Evolutionary conservation across 2,797 vertebrate species (phyloP), one percentile per base, ranked within the genome.

Genomic region (Schizothorax lantsangensis): DNA sequence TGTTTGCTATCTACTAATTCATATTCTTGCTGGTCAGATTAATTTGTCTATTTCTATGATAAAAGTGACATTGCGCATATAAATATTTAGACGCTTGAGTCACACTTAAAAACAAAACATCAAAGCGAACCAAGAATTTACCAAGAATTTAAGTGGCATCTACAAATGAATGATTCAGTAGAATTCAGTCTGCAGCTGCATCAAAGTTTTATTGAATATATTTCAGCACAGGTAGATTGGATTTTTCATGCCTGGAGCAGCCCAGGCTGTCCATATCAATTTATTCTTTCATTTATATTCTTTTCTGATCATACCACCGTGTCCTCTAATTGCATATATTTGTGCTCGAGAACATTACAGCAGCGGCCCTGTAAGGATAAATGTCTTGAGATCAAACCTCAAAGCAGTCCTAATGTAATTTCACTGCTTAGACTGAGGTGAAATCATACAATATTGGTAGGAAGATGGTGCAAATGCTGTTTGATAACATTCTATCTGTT

Each of bases 251-350:
- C 43, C 12, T 6, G 12, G 49, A 80, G 59, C n/a, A 47, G 26
- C 26, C 30, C 19, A 40, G 15, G 21, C 33, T 59, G 75, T 79
- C 78, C 38, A 33, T 23, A 21, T 47, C 40, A 81, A 40, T 79
- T 45, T 14, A 15, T 0, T 36, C 47, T 36, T 81, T 30, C 79
- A 47, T 81, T 66, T 2, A 81, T 23, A 17, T 30, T 30, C n/a
- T 81, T 47, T 30, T 68, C 79, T 81, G 40, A 68, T 33, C 59
- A 40, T 47, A 45, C 36, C 33, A 57, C 6, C 0, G 12, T 14
- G 14, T 79, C 36, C 52, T 45, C 26, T 66, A 68, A 68, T 49
- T 81, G 9, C 79, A 68, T 79, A 43, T 79, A 40, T 62, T 33
- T 47, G 79, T 5, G 1, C 79, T 80, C 4, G 59, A 80, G 38